Conservation (phyloP, 2,888 invertebrate genomes). For the Ptychoptera albimana region DNA sequence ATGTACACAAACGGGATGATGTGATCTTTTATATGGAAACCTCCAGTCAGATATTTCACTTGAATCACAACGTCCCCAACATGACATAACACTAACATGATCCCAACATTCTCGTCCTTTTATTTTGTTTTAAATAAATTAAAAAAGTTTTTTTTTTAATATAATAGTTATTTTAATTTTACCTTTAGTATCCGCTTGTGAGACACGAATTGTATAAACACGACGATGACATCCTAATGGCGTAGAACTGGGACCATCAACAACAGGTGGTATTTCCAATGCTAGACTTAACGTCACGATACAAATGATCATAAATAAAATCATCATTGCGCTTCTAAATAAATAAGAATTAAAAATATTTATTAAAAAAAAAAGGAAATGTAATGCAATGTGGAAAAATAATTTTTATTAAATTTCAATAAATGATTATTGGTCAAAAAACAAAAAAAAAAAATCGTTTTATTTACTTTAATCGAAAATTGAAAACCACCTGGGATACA, state of each 20-base stretch:
- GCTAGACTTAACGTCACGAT: not conserved
- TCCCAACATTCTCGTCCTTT: slow-evolving; percentile 57
- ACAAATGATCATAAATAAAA: no score
- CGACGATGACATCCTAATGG: slow-evolving; percentile 51
- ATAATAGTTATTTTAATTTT: not conserved
- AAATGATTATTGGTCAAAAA: no score
- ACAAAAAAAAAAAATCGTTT: no score
- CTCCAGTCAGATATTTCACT: slow-evolving; percentile 80
- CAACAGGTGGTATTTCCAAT: slow-evolving; percentile 21
- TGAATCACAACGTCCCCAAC: slow-evolving; percentile 72
- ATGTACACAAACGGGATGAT: slow-evolving; percentile 76
- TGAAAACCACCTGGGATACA: no score
- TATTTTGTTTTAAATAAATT: slow-evolving; percentile 14
- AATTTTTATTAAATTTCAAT: no score
- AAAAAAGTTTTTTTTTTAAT: not conserved
- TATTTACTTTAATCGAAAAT: no score
- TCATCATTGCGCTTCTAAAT: no score
- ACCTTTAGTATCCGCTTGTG: slow-evolving; percentile 27
- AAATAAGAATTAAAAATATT: no score
- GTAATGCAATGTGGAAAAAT: no score
- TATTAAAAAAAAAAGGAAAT: no score
- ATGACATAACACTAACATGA: slow-evolving; percentile 54
- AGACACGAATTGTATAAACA: slow-evolving; percentile 48
- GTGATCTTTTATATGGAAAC: slow-evolving; percentile 73
- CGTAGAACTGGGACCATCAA: slow-evolving; percentile 23